A percentile compares a stretch with the other conserved stretches of the same genome.
These are phyloP conservation scores for Gymnocheta viridis DNA, from an alignment of 2,888 invertebrate species.

Conservation along the genomic window DNA sequence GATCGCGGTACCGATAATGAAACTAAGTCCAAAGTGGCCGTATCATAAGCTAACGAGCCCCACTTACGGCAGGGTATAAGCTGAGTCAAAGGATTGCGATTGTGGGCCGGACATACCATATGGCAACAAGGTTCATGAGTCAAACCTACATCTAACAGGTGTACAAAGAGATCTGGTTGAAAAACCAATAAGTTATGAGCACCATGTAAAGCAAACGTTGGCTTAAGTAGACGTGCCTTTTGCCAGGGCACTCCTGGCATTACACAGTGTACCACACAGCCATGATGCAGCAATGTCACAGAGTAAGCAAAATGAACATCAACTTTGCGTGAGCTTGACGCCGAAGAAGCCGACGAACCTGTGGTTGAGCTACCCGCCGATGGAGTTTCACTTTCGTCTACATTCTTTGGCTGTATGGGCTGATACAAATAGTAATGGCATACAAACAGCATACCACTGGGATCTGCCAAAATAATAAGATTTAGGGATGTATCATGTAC, in stretches of 20 bases:
- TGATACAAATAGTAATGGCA: constrained; percentile 94
- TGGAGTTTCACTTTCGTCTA: constrained; percentile 74
- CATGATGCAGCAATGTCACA: constrained; percentile 91
- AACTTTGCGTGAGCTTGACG: constrained; percentile 70
- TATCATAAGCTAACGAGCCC: constrained; percentile 83
- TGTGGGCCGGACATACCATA: constrained; percentile 86
- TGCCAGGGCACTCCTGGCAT: constrained; percentile 91
- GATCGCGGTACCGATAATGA: constrained; percentile 86
- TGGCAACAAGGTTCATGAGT: constrained; percentile 93
- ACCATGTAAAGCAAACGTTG: constrained; percentile 89
- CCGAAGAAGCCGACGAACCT: constrained; percentile 57
- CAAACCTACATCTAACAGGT: constrained; percentile 91
- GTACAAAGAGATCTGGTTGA: constrained; percentile 92
- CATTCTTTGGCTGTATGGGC: constrained; percentile 83
- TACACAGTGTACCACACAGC: constrained; percentile 91
- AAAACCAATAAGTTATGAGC: constrained; percentile 92
- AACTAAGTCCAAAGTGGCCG: constrained; percentile 88
- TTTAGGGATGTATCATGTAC: constrained; percentile 92
- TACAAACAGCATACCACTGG: constrained; percentile 88
- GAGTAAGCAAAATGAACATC: constrained; percentile 92
- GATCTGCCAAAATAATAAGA: constrained; percentile 89
- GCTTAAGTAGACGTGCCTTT: constrained; percentile 88
- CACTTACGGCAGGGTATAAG: constrained; percentile 85
- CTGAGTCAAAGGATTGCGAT: constrained; percentile 83
- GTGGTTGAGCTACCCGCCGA: constrained; percentile 66